A percentile compares a stretch with the other conserved stretches of the same genome.
Conservation (phyloP, 2,113 vertebrate species). For the Cebidichthys violaceus region DNA sequence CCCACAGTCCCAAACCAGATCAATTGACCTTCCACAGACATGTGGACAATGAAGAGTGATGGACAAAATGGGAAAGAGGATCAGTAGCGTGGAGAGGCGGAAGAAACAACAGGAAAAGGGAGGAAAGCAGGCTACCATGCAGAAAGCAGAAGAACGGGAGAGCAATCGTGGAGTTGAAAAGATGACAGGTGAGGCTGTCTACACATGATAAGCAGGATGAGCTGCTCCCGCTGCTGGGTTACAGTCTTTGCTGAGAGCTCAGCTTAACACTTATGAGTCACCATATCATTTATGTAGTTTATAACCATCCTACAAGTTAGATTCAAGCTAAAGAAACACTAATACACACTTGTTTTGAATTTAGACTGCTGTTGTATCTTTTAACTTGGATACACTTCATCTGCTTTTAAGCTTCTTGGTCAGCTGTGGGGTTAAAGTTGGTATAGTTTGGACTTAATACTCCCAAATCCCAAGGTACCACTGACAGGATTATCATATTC, state of each 20-base stretch:
- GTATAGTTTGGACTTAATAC: background rate
- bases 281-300: constrained; percentile 10
- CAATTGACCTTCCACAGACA: constrained; percentile 76
- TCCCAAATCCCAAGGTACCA: background rate
- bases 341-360: background rate
- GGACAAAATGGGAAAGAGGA: constrained; percentile 52
- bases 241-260: constrained; percentile 14
- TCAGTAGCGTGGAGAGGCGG: constrained; percentile 34
- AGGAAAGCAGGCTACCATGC: constrained; percentile 27
- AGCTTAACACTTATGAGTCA: constrained; percentile 45
- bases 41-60: constrained; percentile 72
- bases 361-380: background rate
- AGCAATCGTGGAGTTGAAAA: constrained; percentile 5
- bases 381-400: background rate
- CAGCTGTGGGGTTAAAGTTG: background rate
- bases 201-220: constrained; percentile 40
- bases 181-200: constrained; percentile 49
- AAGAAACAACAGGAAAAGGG: constrained; percentile 38
- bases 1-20: constrained; percentile 74
- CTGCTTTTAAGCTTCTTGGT: background rate
- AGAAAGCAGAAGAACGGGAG: constrained; percentile 20
- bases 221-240: constrained; percentile 28
- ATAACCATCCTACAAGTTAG: constrained; percentile 10
- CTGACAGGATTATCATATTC: background rate
- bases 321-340: constrained; percentile 8